Conservation (phyloP, 92 coral and sea anemone species). For the Pocillopora meandrina region DNA sequence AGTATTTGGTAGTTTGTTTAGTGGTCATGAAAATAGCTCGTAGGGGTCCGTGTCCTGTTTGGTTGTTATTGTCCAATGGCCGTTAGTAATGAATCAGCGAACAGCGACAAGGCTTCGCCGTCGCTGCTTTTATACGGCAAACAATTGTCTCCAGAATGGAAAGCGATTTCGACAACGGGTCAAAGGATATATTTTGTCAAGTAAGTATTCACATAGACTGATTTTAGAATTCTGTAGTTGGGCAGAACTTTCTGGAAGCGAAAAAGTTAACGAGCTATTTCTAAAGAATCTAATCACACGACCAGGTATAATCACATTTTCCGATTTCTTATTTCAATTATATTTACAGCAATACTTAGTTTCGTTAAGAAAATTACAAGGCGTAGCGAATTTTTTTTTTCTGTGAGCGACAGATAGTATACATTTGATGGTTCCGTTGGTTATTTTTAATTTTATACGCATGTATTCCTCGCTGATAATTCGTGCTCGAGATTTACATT, state of each 20-base stretch:
- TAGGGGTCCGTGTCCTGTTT: not conserved
- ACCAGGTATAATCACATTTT: too few species aligned
- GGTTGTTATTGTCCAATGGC: conserved; percentile 30
- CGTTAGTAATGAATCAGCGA: conserved; percentile 6
- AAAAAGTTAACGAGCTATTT: not conserved
- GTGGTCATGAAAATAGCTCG: conserved; percentile 19
- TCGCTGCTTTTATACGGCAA: conserved; percentile 12
- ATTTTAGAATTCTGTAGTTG: not conserved
- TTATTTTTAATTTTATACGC: not conserved
- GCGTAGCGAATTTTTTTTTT: not conserved
- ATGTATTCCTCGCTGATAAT: not conserved
- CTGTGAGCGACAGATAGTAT: not conserved
- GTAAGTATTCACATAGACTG: conserved; percentile 42
- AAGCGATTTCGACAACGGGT: conserved; percentile 47
- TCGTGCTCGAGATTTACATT: not conserved
- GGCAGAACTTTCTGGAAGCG: not conserved
- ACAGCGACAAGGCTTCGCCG: not conserved
- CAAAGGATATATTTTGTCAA: conserved; percentile 65
- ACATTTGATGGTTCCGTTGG: conserved; percentile 8
- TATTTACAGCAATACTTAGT: too few species aligned
- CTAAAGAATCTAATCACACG: not conserved
- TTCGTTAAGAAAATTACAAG: not conserved
- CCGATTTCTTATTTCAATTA: too few species aligned
- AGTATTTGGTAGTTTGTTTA: not conserved
- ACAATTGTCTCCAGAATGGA: conserved; percentile 55